Percentiles rank a stretch among this genome's conserved stretches.
Conservation (phyloP, 2,888 invertebrate genomes). For the Entomobrya proxima region DNA sequence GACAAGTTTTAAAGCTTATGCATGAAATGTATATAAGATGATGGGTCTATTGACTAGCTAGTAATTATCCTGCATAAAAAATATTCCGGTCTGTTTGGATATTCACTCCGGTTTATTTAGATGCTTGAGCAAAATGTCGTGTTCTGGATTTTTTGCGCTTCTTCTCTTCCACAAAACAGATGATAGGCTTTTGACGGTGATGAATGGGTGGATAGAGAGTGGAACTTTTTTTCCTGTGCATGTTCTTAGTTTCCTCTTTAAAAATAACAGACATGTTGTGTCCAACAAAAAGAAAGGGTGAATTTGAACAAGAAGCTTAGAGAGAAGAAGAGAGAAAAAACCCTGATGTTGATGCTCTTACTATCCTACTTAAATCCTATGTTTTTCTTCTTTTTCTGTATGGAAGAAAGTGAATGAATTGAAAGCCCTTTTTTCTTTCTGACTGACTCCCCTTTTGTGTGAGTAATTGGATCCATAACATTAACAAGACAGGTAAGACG, state of each 20-base stretch:
- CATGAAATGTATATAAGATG: too few relatives aligned
- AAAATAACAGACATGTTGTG: too few relatives aligned
- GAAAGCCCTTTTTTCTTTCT: conserved; percentile 11
- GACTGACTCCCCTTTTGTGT: conserved; percentile 43
- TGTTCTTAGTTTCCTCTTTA: background rate
- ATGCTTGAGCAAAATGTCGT: too few relatives aligned
- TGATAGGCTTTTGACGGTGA: conserved; percentile 49
- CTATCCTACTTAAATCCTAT: background rate
- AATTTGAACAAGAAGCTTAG: background rate
- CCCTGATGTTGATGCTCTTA: background rate
- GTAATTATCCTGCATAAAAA: too few relatives aligned
- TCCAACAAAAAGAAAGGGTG: background rate
- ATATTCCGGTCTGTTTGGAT: too few relatives aligned
- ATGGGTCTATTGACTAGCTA: too few relatives aligned
- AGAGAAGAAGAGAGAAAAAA: background rate
- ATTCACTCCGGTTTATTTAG: too few relatives aligned
- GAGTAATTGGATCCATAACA: conserved; percentile 47
- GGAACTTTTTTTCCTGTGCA: background rate
- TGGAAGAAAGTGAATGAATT: background rate
- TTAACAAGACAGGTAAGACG: conserved; percentile 44
- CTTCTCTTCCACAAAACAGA: background rate
- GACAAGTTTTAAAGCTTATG: too few relatives aligned
- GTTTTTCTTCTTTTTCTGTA: background rate
- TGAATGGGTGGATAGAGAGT: conserved; percentile 32
- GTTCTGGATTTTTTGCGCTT: too few relatives aligned